phyloP scores from a whole-genome alignment of 2,113 vertebrate genomes.

The Apteryx owenii region DNA sequence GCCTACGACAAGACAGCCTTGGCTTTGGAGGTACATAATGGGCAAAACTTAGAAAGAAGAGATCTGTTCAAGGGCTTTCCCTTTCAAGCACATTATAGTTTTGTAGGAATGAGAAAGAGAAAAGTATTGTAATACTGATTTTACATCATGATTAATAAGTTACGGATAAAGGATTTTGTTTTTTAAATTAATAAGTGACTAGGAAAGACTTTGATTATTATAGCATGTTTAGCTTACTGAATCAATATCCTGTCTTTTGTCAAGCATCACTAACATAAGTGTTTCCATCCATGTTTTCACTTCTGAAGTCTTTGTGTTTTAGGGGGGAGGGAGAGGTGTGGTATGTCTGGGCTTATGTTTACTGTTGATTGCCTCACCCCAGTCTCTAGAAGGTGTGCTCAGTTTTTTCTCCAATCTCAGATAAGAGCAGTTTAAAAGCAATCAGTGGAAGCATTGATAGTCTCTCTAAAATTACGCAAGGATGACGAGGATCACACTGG shows the following conservation, averaged over 20 bases:
- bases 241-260: conserved; percentile 63
- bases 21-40: conserved; percentile 94
- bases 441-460: conserved; percentile 19
- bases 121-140: conserved; percentile 62
- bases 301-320: conserved; percentile 1
- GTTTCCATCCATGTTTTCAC: conserved; percentile 30
- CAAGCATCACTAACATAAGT: conserved; percentile 69
- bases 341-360: conserved; percentile 25
- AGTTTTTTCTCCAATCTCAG: neutral
- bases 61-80: conserved; percentile 80
- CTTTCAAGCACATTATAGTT: conserved; percentile 68
- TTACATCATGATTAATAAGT: conserved; percentile 50
- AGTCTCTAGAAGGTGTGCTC: neutral
- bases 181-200: conserved; percentile 18
- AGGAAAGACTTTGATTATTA: conserved; percentile 56
- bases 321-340: neutral
- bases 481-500: neutral
- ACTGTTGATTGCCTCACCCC: conserved; percentile 10
- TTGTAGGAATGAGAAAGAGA: conserved; percentile 72
- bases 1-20: conserved; percentile 99
- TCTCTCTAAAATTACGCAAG: neutral
- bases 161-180: conserved; percentile 29
- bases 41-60: conserved; percentile 81
- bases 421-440: conserved; percentile 17
- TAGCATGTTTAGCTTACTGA: conserved; percentile 59